Percentiles rank a stretch among this genome's conserved stretches.
These are phyloP conservation scores for Porites rus DNA, from an alignment of 92 coral and sea anemone species.

Conservation along the genomic window DNA sequence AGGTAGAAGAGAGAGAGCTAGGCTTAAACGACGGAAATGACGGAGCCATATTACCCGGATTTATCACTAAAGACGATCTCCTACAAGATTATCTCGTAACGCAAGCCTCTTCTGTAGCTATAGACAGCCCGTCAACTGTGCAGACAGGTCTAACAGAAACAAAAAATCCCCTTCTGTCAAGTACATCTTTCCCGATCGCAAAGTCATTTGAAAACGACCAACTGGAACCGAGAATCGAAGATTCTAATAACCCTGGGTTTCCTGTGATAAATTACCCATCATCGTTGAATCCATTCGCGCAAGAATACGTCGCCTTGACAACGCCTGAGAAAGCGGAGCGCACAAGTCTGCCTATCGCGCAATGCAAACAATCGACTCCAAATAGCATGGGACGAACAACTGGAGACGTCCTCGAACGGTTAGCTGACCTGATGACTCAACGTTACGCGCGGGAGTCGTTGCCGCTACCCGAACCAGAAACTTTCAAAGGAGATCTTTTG, in stretches of 20 bases:
- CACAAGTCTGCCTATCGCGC: not conserved
- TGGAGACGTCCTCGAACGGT: slow-evolving; percentile 23
- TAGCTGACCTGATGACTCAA: slow-evolving; percentile 57
- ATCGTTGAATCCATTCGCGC: slow-evolving; percentile 1
- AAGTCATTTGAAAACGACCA: not conserved
- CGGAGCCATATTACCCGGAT: slow-evolving; percentile 4
- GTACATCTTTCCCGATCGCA: too few relatives aligned
- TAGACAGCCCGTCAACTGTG: not conserved
- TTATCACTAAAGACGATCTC: not conserved
- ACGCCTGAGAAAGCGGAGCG: slow-evolving; percentile 1
- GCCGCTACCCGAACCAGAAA: slow-evolving; percentile 64
- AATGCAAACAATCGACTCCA: not conserved
- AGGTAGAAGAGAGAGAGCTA: not conserved
- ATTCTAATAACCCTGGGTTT: not conserved
- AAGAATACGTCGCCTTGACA: not conserved
- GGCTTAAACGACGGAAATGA: not conserved
- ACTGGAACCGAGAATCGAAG: not conserved
- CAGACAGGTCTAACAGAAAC: not conserved
- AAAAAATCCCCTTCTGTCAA: too few relatives aligned
- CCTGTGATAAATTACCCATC: not conserved
- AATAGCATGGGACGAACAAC: not conserved
- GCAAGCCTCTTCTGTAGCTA: slow-evolving; percentile 9
- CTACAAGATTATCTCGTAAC: slow-evolving; percentile 9
- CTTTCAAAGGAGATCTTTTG: slow-evolving; percentile 51
- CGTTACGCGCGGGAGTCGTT: slow-evolving; percentile 28